Evolutionary conservation across 2,797 vertebrate species (phyloP).

Genomic region (Schizopygopsis malacanthus): DNA sequence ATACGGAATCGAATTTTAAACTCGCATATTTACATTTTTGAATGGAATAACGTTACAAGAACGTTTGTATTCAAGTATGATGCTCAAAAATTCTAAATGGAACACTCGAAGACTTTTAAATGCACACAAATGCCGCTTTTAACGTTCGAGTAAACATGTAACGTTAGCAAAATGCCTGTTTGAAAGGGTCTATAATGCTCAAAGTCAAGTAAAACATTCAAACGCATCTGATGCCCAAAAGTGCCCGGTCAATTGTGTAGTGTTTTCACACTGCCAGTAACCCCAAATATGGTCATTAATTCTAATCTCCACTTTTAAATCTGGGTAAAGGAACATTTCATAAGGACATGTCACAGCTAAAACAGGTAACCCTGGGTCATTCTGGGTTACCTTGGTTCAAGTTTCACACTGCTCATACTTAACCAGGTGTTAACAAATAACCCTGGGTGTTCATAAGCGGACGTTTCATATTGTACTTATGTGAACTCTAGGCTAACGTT

Average conservation of each 20-base stretch:
- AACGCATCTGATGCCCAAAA: not conserved
- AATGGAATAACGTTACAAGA: not conserved
- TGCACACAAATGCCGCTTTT: not conserved
- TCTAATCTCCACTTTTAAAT: not conserved
- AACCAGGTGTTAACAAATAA: not conserved
- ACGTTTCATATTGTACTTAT: not conserved
- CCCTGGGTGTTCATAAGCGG: not conserved
- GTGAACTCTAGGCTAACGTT: not conserved
- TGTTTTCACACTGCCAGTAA: not conserved
- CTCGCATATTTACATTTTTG: too few species aligned
- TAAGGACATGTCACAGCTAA: not conserved
- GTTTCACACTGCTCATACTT: not conserved
- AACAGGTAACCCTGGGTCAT: not conserved
- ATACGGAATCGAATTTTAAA: not conserved
- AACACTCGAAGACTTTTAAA: not conserved
- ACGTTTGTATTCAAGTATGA: not conserved
- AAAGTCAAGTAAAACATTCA: not conserved
- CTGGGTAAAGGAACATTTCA: not conserved
- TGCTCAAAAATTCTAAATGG: not conserved
- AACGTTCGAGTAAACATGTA: not conserved
- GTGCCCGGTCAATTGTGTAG: not conserved
- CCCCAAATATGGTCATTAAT: not conserved
- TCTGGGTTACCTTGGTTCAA: not conserved
- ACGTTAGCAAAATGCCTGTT: not conserved
- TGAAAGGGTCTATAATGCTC: not conserved